Evolutionary conservation across 2,888 invertebrate species (phyloP).

Genomic region (Pachymerium ferrugineum): DNA sequence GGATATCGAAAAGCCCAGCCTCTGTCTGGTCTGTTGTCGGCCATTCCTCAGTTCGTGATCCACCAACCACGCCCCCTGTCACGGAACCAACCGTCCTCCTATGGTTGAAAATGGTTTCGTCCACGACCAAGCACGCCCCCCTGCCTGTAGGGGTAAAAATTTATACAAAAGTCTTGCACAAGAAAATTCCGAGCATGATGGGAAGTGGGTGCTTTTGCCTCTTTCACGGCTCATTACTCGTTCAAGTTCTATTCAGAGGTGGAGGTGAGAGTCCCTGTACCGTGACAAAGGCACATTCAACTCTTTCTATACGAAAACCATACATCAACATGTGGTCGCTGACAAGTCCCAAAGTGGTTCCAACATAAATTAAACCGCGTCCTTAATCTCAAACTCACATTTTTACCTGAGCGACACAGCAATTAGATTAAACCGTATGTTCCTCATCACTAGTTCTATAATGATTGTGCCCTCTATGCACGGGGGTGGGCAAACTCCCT

Average conservation of each 20-base stretch:
- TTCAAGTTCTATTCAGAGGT: background rate
- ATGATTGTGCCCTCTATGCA: background rate
- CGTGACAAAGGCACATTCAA: constrained; percentile 9
- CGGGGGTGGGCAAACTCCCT: background rate
- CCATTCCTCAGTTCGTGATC: constrained; percentile 9
- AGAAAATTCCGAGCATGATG: background rate
- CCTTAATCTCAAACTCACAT: background rate
- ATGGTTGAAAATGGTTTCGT: background rate
- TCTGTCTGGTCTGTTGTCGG: constrained; percentile 13
- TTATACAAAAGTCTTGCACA: constrained; percentile 1
- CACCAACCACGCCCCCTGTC: constrained; percentile 12
- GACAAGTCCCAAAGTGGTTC: background rate
- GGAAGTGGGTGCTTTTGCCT: constrained; percentile 8
- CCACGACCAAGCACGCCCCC: background rate
- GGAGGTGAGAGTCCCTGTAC: constrained; percentile 3
- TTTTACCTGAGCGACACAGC: background rate
- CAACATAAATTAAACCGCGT: background rate
- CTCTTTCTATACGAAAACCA: background rate
- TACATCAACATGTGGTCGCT: constrained; percentile 4
- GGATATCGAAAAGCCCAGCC: background rate
- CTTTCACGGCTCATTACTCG: constrained; percentile 1
- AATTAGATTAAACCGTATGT: background rate
- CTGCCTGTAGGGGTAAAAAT: constrained; percentile 3
- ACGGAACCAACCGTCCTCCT: background rate
- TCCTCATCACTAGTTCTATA: background rate